Evolutionary conservation across 2,113 vertebrate species (phyloP).

Genomic region (Erythrocebus patas): DNA sequence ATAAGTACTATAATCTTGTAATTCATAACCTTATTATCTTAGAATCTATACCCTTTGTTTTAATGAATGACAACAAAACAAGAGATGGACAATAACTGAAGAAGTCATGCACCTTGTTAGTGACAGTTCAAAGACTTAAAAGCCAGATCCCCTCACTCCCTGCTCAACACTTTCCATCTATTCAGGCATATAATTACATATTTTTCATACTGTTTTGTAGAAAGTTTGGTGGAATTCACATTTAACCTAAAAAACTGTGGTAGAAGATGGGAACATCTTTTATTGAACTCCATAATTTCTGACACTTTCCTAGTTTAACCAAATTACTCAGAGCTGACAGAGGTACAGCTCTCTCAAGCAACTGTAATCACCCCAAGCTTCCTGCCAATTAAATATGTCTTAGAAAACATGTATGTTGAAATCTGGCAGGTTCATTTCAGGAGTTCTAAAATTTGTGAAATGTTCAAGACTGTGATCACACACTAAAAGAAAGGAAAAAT

Average conservation of each 20-base stretch:
- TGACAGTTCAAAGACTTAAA: not conserved
- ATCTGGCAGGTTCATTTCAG: not conserved
- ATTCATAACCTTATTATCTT: not conserved
- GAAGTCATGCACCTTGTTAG: not conserved
- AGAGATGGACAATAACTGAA: not conserved
- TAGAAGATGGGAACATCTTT: not conserved
- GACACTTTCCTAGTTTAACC: slow-evolving; percentile 16
- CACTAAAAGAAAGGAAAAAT: not conserved
- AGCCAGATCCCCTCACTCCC: not conserved
- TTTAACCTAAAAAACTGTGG: not conserved
- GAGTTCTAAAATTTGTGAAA: slow-evolving; percentile 7
- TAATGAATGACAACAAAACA: not conserved
- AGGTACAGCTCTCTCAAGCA: not conserved
- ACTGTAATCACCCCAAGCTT: not conserved
- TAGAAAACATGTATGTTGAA: not conserved
- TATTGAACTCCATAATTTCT: not conserved
- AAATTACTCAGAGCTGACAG: not conserved
- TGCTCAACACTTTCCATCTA: not conserved
- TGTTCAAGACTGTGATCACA: not conserved
- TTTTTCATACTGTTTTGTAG: slow-evolving; percentile 27
- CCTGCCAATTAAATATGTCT: not conserved
- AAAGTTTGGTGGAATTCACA: not conserved
- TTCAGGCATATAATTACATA: not conserved
- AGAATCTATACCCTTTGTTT: not conserved
- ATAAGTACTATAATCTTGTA: not conserved